A percentile compares a stretch with the other conserved stretches of the same genome.
These are phyloP conservation scores for Suncus etruscus DNA, from an alignment of 2,113 vertebrate genomes.

Conservation along the genomic window DNA sequence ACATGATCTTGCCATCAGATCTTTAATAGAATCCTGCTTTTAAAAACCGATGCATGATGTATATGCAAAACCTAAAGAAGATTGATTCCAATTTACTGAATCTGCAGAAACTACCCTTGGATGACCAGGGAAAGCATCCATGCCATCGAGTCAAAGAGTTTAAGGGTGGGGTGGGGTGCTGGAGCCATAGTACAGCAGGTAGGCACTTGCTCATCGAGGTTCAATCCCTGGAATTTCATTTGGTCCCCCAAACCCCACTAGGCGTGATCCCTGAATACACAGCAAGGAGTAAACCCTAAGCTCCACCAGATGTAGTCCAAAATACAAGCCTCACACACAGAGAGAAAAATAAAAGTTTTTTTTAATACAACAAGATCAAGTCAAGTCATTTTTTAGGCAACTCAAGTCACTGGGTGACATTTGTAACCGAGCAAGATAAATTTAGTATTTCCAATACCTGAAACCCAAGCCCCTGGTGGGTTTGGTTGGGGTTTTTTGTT, in stretches of 20 bases:
- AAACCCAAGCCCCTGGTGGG: constrained; percentile 62
- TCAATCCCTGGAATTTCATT: no score
- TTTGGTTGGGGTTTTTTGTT: not conserved
- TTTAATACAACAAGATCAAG: not conserved
- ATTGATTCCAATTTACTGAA: constrained; percentile 46
- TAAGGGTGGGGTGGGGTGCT: no score
- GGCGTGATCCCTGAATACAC: no score
- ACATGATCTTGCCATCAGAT: constrained; percentile 22
- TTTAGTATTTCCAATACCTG: constrained; percentile 80
- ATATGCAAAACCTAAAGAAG: constrained; percentile 23
- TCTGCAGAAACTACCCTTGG: constrained; percentile 15
- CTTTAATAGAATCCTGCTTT: constrained; percentile 1
- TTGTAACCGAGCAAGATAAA: constrained; percentile 79
- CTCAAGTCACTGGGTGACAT: constrained; percentile 57
- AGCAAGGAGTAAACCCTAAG: no score
- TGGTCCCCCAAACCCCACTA: no score
- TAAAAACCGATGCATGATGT: constrained; percentile 11
- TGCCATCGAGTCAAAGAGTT: no score
- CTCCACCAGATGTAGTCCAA: no score
- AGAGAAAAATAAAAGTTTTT: no score
- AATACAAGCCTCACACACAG: no score
- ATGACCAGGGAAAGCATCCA: constrained; percentile 9
- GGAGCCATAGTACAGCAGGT: no score
- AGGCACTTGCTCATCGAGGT: no score
- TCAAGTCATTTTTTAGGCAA: constrained; percentile 5